Conservation (phyloP, 1,140 invertebrate genomes). For the Periplaneta americana region DNA sequence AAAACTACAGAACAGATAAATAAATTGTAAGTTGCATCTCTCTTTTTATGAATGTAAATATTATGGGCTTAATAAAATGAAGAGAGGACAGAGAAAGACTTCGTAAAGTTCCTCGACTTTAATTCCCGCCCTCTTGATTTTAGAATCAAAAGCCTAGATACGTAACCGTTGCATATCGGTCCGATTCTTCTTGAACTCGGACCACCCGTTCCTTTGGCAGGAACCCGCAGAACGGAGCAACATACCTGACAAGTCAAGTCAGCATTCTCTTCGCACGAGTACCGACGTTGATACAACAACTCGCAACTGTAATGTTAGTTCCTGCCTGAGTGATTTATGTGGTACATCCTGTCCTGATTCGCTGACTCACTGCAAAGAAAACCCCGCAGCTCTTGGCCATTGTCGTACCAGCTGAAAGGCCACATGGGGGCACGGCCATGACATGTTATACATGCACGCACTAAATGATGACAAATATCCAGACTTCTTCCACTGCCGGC, state of each 20-base stretch:
- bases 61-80: too few relatives aligned
- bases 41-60: too few relatives aligned
- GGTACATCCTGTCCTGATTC: neutral
- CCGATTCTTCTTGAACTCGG: neutral
- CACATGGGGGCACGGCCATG: neutral
- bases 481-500: neutral
- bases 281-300: neutral
- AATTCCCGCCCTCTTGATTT: too few relatives aligned
- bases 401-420: neutral
- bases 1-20: too few relatives aligned
- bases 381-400: neutral
- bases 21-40: too few relatives aligned
- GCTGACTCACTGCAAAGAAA: neutral
- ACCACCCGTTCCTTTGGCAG: neutral
- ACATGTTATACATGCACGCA: neutral
- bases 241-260: neutral
- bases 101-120: too few relatives aligned
- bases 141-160: too few relatives aligned
- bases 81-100: too few relatives aligned
- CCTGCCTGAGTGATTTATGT: neutral
- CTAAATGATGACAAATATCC: neutral
- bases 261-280: neutral
- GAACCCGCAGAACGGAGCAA: neutral
- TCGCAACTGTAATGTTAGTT: neutral
- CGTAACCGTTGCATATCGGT: neutral